Evolutionary conservation across 1,140 invertebrate genomes (phyloP).

Genomic region (Bombus vancouverensis): DNA sequence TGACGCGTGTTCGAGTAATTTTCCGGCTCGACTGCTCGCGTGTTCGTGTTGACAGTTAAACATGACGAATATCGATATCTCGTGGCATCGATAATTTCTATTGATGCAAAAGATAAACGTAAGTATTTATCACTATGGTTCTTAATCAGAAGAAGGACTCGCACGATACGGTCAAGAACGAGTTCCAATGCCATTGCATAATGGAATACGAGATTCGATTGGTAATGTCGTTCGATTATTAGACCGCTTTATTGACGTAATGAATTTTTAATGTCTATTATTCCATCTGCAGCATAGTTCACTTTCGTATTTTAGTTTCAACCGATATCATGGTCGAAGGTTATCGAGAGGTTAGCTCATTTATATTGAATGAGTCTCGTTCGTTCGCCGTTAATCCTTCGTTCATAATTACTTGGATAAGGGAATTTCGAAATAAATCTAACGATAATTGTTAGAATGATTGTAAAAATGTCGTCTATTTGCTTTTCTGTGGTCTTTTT

Average conservation of each 20-base stretch:
- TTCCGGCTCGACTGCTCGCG: neutral
- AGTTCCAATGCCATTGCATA: neutral
- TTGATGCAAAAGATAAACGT: neutral
- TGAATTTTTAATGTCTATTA: slow-evolving; percentile 13
- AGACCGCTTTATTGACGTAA: neutral
- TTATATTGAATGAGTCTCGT: neutral
- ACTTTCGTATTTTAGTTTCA: neutral
- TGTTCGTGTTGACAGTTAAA: neutral
- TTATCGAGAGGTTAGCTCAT: neutral
- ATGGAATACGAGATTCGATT: neutral
- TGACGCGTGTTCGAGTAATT: neutral
- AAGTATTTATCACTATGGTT: neutral
- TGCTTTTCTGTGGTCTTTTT: neutral
- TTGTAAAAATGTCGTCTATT: neutral
- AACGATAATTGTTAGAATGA: neutral
- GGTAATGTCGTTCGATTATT: neutral
- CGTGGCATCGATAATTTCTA: too few relatives aligned
- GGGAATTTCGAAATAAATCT: too few relatives aligned
- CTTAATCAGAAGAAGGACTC: neutral
- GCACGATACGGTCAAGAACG: neutral
- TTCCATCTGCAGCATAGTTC: neutral
- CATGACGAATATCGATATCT: too few relatives aligned
- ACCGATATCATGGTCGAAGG: neutral
- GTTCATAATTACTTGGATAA: neutral
- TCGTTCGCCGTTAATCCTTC: neutral